Evolutionary conservation across 2,888 invertebrate species (phyloP).

Genomic region (Choreutis nemorana): DNA sequence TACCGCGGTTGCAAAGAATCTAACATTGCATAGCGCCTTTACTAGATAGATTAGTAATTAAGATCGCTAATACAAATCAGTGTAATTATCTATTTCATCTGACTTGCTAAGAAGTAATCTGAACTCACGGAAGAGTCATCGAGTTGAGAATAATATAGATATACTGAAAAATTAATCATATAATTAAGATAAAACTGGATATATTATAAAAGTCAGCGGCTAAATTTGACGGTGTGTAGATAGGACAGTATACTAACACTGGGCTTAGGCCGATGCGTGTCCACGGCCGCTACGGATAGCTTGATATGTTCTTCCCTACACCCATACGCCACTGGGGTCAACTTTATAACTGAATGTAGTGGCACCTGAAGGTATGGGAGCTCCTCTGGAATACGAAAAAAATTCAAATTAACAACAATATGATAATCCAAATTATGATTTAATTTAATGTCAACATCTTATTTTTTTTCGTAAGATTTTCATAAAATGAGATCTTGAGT

Average conservation of each 20-base stretch:
- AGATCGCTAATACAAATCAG: no score
- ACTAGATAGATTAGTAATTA: no score
- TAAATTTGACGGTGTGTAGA: no score
- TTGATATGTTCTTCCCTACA: constrained; percentile 95
- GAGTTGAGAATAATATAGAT: background rate
- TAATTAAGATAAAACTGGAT: background rate
- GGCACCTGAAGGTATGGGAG: constrained; percentile 91
- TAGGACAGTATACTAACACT: constrained; percentile 68
- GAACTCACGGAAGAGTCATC: background rate
- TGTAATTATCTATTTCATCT: no score
- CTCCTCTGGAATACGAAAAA: constrained; percentile 69
- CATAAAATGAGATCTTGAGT: no score
- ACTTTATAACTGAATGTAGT: constrained; percentile 93
- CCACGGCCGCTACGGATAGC: constrained; percentile 92
- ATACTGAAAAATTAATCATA: background rate
- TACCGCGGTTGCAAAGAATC: no score
- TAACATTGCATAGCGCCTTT: no score
- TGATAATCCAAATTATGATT: no score
- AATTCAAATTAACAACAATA: background rate
- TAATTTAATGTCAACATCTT: no score
- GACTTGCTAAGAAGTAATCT: background rate
- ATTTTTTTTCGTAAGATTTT: no score
- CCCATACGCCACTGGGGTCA: constrained; percentile 98
- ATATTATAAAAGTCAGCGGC: background rate
- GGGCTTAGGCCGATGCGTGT: constrained; percentile 95